Base-by-base conservation (phyloP, 2,113 vertebrate genomes). In the Vombatus ursinus region DNA sequence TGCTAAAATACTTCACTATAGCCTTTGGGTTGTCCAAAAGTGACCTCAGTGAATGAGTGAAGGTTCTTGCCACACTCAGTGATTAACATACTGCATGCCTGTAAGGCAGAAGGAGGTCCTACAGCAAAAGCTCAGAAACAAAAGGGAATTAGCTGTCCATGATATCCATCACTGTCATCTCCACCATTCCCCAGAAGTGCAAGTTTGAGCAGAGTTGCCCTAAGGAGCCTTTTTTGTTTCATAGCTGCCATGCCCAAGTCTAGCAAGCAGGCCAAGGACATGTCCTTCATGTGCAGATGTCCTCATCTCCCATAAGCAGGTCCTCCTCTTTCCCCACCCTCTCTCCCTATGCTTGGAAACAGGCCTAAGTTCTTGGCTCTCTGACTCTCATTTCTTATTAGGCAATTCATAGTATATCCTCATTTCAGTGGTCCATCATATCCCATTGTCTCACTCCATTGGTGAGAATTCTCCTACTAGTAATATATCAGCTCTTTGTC, bases 231-330 rank as follows among this genome's bases (percentile, higher is more conserved):
- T 22, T 37, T 84, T 84, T 84, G 68, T 84, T 84, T 37, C 7
- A 84, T 5, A 44, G 37, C 37, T 84, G 68, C 37, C 37, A 8
- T 22, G 16, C 99, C 99, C 98, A 99, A 99, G 99, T 99, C 99
- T 98, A 99, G 99, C 99, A 99, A 99, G 99, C 99, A 99, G 99
- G 99, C 99, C 96, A 99, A 99, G 98, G 99, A 99, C 0, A 99
- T 99, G 96, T 99, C 99, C 96, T 99, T 99, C 98, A 99, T 99
- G 99, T 99, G 99, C 94, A 99, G 99, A 0, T 49, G 99, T 99
- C 96, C 99, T 99, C 98, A 99, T 99, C 98, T 99, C 99, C n/a
- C 99, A 99, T 96, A 99, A 99, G 99, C 99, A 99, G 98, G 98
- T 99, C 95, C 99, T 99, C 0, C 98, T 99, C 31, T 37, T 37